Base-by-base conservation (phyloP, 2,797 vertebrate species). In the Parauchenoglanis punctatus region DNA sequence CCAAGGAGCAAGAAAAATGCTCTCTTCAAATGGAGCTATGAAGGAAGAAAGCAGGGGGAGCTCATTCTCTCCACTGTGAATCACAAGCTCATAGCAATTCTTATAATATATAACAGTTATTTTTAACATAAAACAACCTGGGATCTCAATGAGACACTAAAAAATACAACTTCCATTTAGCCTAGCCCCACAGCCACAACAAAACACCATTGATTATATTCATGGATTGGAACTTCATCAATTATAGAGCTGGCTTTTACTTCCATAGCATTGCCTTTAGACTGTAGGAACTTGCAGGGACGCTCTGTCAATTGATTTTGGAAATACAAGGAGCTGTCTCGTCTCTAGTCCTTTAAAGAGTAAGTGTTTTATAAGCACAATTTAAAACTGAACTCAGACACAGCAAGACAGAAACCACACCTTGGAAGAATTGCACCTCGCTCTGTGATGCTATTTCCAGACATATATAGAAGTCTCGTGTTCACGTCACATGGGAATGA, bases 271-370 rank as follows among this genome's bases (percentile, higher is more conserved):
- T 52, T 59, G 81, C 35, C 49, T 58, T 54, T 76, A 61, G 40
- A 58, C 78, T 68, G 77, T 54, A 78, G 73, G 44, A 88, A 84
- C 84, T 77, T 59, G 20, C 61, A 83, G 73, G 63, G 63, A 83
- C 10, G 67, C 58, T 20, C 46, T 54, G 70, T 59, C 72, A 31
- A 88, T 88, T 86, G 85, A 88, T 88, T 88, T 88, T 81, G 63
- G 87, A 88, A 88, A 88, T 83, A 68, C 80, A 83, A 88, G 87
- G 72, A 88, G 87, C 87, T 58, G 52, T 65, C 58, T 82, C 35
- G 25, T 83, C 81, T 70, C 56, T 4, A 88, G 84, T 88, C 85
- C 56, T 83, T 88, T 70, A 86, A 63, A 83, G 70, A 68, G 54
- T 56, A 31, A 82, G 77, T 88, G 78, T 86, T 88, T 83, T 83